These are phyloP conservation scores for Chirona hameri DNA, from an alignment of 2,888 invertebrate species.

Conservation along the genomic window DNA sequence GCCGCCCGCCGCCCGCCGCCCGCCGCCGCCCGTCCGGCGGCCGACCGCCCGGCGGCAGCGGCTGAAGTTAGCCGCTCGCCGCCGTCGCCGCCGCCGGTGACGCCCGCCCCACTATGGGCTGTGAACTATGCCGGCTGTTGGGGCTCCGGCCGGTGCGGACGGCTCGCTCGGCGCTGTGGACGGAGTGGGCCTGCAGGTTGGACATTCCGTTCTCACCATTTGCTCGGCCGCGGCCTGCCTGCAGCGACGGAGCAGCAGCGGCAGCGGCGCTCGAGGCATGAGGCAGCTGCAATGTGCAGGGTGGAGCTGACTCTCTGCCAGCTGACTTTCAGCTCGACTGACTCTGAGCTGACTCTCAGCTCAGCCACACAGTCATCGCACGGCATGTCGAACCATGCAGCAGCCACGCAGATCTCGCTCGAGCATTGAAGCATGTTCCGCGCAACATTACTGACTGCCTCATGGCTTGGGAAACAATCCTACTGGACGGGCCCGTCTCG, in stretches of 20 bases:
- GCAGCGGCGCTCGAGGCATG: background rate
- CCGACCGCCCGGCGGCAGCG: no score
- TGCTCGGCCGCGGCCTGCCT: background rate
- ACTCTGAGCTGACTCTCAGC: no score
- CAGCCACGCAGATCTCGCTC: background rate
- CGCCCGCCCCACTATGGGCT: background rate
- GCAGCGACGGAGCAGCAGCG: background rate
- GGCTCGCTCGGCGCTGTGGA: background rate
- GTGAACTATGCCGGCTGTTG: background rate
- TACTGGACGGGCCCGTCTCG: no score
- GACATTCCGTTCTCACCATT: conserved; percentile 12
- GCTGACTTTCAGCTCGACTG: no score
- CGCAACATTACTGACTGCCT: background rate
- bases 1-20: background rate
- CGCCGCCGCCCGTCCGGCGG: background rate
- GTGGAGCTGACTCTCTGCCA: background rate
- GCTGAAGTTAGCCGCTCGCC: no score
- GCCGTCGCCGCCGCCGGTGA: background rate
- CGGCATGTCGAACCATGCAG: background rate
- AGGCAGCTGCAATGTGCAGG: background rate
- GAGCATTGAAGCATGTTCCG: background rate
- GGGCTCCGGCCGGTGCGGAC: background rate
- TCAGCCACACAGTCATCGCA: background rate
- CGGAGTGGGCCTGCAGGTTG: background rate
- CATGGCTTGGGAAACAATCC: no score